phyloP scores from a whole-genome alignment of 2,888 invertebrate genomes.

The Cryptophagus acutangulus region DNA sequence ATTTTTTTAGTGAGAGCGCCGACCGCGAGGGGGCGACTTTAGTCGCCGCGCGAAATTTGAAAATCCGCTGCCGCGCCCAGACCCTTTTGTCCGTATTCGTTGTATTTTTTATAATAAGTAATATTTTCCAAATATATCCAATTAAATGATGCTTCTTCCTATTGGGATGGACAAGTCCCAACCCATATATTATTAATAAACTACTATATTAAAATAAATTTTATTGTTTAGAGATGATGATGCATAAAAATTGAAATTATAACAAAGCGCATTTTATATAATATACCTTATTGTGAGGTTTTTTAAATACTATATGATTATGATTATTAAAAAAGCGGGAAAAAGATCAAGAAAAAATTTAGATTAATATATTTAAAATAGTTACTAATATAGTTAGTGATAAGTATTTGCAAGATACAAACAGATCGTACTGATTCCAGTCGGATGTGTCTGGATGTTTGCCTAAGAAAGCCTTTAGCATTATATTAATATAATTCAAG shows the following conservation, averaged over 20 bases:
- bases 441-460: conserved; percentile 42
- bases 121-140: conserved; percentile 17
- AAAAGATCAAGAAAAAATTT: conserved; percentile 26
- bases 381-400: conserved; percentile 30
- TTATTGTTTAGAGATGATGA: no score
- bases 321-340: conserved; percentile 29
- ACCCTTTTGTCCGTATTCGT: no score
- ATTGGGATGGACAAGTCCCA: conserved; percentile 33
- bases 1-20: no score
- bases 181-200: conserved; percentile 21
- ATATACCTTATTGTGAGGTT: conserved; percentile 42
- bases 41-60: no score
- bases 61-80: no score
- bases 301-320: conserved; percentile 37
- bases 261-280: conserved; percentile 39
- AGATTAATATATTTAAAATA: conserved; percentile 18
- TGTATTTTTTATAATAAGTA: no score
- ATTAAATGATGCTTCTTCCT: conserved; percentile 43
- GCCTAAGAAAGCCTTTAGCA: conserved; percentile 48
- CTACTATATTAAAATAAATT: conserved; percentile 25
- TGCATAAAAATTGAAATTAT: no score
- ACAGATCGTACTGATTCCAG: conserved; percentile 44
- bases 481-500: conserved; percentile 27
- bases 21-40: no score
- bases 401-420: conserved; percentile 33